Percentiles rank a stretch among this genome's conserved stretches.
These are phyloP conservation scores for Pao palembangensis DNA, from an alignment of 2,113 vertebrate genomes.

Conservation along the genomic window DNA sequence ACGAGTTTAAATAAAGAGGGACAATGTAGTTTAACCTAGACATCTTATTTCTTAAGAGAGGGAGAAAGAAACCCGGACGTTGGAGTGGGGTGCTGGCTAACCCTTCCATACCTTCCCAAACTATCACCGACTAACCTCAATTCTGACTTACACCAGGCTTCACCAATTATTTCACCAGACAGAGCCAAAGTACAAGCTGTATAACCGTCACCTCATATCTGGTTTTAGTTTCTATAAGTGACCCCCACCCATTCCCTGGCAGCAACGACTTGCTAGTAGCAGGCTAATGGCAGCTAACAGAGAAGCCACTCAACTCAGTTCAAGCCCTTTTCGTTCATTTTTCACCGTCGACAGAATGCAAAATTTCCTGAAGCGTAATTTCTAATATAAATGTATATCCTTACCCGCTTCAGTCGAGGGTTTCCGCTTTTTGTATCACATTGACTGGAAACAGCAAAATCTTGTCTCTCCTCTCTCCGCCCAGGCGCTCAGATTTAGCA, in stretches of 20 bases:
- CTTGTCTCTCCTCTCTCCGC: constrained; percentile 61
- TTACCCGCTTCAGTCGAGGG: constrained; percentile 75
- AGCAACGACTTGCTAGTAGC: constrained; percentile 34
- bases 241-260: constrained; percentile 49
- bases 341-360: constrained; percentile 24
- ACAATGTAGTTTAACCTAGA: background rate
- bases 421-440: constrained; percentile 75
- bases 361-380: constrained; percentile 34
- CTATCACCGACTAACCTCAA: constrained; percentile 35
- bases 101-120: constrained; percentile 6
- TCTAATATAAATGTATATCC: constrained; percentile 16
- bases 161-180: too few species aligned
- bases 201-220: background rate
- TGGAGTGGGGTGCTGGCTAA: constrained; percentile 43
- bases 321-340: constrained; percentile 43
- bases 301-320: constrained; percentile 44
- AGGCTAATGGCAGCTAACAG: constrained; percentile 49
- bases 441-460: constrained; percentile 72
- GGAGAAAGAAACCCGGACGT: constrained; percentile 40
- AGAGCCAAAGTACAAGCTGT: too few species aligned
- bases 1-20: background rate
- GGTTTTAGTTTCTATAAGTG: constrained; percentile 16
- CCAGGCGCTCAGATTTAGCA: constrained; percentile 65
- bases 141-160: constrained; percentile 6
- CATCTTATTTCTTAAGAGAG: constrained; percentile 6